These are phyloP conservation scores for Meloidogyne hapla DNA, from an alignment of 1,140 invertebrate species.

Conservation along the genomic window DNA sequence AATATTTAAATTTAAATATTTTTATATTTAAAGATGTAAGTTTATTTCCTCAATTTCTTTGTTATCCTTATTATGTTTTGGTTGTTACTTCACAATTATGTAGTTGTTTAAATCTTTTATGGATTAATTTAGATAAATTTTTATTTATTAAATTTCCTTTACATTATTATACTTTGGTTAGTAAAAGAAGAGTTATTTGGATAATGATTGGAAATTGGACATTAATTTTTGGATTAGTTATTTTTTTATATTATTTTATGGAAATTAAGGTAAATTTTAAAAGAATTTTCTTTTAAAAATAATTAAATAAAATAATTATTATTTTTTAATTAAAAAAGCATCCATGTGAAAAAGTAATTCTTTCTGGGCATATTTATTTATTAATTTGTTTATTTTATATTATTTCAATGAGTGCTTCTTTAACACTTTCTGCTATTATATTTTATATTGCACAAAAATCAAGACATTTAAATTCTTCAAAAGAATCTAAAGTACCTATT, in stretches of 20 bases:
- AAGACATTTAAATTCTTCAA: slow-evolving; percentile 39
- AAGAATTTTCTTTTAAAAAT: slow-evolving; percentile 12
- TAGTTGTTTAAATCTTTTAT: slow-evolving; percentile 60
- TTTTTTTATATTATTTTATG: slow-evolving; percentile 50
- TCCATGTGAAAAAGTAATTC: slow-evolving; percentile 36
- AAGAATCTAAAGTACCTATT: slow-evolving; percentile 9
- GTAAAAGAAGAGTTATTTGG: slow-evolving; percentile 41
- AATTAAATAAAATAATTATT: no score
- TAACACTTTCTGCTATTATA: slow-evolving; percentile 56
- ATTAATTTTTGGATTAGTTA: slow-evolving; percentile 37
- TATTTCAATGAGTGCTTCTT: slow-evolving; percentile 45
- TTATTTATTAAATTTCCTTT: slow-evolving; percentile 59
- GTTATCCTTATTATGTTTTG: slow-evolving; percentile 57
- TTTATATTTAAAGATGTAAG: slow-evolving; percentile 30
- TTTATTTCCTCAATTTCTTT: slow-evolving; percentile 42
- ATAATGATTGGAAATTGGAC: slow-evolving; percentile 47
- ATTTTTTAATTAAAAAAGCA: slow-evolving; percentile 47
- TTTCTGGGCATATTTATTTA: slow-evolving; percentile 48
- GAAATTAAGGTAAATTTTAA: slow-evolving; percentile 39
- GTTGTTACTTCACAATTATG: slow-evolving; percentile 59
- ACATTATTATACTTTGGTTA: slow-evolving; percentile 59
- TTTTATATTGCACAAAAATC: slow-evolving; percentile 59
- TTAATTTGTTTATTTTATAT: slow-evolving; percentile 54
- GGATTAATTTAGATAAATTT: slow-evolving; percentile 60
- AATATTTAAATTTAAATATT: neutral